Percentiles rank a stretch among this genome's conserved stretches.
phyloP scores from a whole-genome alignment of 2,113 vertebrate genomes.

The Arvicanthis niloticus region DNA sequence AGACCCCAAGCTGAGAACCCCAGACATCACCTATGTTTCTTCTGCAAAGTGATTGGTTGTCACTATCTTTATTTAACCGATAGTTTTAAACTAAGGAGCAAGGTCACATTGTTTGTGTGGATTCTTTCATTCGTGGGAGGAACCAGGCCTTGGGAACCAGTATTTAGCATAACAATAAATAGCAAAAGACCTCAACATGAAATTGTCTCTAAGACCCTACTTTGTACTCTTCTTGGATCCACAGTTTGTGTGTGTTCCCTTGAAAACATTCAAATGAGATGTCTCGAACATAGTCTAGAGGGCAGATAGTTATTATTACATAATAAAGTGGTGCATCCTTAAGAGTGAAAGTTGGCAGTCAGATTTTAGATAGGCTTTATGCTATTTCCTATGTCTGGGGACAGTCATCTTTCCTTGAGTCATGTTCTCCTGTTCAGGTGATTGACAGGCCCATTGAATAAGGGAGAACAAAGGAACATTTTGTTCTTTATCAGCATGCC shows the following conservation, averaged over 20 bases:
- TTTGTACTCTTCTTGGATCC: not conserved
- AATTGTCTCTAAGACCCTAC: not conserved
- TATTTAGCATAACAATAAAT: too few species aligned
- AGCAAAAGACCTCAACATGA: not conserved
- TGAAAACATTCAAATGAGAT: not conserved
- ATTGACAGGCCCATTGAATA: not conserved
- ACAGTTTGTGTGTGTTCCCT: too few species aligned
- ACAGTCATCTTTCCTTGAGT: not conserved
- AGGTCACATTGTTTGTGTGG: too few species aligned
- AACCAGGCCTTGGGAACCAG: too few species aligned
- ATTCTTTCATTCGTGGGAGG: too few species aligned
- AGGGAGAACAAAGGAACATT: not conserved
- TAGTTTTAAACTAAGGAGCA: too few species aligned
- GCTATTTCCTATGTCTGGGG: not conserved
- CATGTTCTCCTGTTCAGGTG: not conserved
- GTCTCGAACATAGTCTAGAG: too few species aligned
- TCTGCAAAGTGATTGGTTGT: too few species aligned
- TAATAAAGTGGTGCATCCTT: not conserved
- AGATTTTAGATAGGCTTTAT: not conserved
- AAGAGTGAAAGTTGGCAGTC: not conserved
- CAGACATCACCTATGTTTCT: too few species aligned
- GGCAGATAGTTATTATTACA: not conserved
- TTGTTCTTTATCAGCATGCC: not conserved
- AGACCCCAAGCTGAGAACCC: too few species aligned
- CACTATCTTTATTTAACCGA: too few species aligned